Base-by-base conservation (phyloP, 2,113 vertebrate genomes). In the Herpetotheres cachinnans region DNA sequence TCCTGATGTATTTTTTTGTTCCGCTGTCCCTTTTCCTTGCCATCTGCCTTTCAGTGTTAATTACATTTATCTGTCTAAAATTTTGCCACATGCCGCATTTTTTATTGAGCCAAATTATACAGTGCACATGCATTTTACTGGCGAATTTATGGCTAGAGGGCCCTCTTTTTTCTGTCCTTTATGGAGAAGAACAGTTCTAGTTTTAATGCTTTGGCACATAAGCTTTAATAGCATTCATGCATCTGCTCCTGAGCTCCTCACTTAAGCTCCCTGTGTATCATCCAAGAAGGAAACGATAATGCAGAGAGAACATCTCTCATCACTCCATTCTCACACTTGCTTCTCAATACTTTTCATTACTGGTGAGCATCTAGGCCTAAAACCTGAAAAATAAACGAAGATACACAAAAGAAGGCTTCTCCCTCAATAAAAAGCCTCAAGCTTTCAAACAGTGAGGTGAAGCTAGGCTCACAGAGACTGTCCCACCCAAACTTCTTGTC, bases 61-160 rank as follows among this genome's bases (percentile, higher is more conserved):
- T 95, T 94, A 97, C 93, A 96, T 93, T 95, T 94, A 94, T 95
- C 96, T 76, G 58, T 69, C 96, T 95, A 95, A 94, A 97, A 95
- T 95, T 95, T 93, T 97, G 87, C 95, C 93, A 95, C 94, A 93
- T 96, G 89, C 82, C 27, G 11, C 59, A 94, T 82, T 85, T 96
- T 96, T 96, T 90, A 91, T 89, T 67, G 86, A 94, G 87, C 91
- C 96, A 97, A 95, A 93, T 63, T 74, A 85, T 92, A 91, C 78
- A 91, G 55, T 80, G 62, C 87, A 82, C 86, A 82, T 49, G 49
- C 85, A 95, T 91, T 95, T 95, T 93, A 90, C 66, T 77, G 78
- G 74, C 0, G 0, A 96, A 85, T 93, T 96, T 95, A 95, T 8
- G 66, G 66, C 89, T 91, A 66, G 32, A 94, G 50, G 50, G 62